These are phyloP conservation scores for Scortum barcoo DNA, from an alignment of 2,113 vertebrate species.

Conservation along the genomic window DNA sequence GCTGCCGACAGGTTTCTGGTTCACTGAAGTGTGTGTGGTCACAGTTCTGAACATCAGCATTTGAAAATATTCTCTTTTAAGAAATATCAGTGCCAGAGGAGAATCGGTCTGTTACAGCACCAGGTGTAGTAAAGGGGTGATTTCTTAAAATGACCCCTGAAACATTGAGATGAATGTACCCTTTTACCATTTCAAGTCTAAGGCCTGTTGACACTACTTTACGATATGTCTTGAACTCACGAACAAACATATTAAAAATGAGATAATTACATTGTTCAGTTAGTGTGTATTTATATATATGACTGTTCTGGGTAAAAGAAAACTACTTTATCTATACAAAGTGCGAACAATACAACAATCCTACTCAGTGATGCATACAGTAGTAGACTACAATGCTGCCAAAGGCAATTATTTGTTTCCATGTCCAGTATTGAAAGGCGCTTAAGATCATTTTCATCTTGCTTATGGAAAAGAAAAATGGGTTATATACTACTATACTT, in stretches of 20 bases:
- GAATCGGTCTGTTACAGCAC: constrained; percentile 84
- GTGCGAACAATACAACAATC: constrained; percentile 84
- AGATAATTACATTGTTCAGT: constrained; percentile 41
- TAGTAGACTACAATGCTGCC: constrained; percentile 87
- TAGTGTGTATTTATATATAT: constrained; percentile 31
- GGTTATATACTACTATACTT: constrained; percentile 64
- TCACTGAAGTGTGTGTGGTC: constrained; percentile 55
- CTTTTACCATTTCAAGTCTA: constrained; percentile 57
- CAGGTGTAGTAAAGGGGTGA: constrained; percentile 84
- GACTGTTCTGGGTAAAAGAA: constrained; percentile 54
- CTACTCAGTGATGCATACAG: constrained; percentile 82
- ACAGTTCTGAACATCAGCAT: constrained; percentile 52
- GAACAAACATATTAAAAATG: constrained; percentile 39
- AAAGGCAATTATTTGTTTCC: constrained; percentile 89
- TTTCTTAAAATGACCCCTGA: constrained; percentile 65
- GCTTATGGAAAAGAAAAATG: constrained; percentile 72
- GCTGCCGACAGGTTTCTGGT: constrained; percentile 33
- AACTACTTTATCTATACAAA: constrained; percentile 81
- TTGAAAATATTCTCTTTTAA: constrained; percentile 44
- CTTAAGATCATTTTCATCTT: constrained; percentile 88
- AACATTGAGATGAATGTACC: constrained; percentile 68
- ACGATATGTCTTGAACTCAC: constrained; percentile 54
- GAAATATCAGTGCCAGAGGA: constrained; percentile 58
- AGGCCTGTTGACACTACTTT: constrained; percentile 55
- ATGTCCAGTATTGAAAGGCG: constrained; percentile 90